These are phyloP conservation scores for Rhynchotus rufescens DNA, from an alignment of 2,797 vertebrate species.

Conservation along the genomic window DNA sequence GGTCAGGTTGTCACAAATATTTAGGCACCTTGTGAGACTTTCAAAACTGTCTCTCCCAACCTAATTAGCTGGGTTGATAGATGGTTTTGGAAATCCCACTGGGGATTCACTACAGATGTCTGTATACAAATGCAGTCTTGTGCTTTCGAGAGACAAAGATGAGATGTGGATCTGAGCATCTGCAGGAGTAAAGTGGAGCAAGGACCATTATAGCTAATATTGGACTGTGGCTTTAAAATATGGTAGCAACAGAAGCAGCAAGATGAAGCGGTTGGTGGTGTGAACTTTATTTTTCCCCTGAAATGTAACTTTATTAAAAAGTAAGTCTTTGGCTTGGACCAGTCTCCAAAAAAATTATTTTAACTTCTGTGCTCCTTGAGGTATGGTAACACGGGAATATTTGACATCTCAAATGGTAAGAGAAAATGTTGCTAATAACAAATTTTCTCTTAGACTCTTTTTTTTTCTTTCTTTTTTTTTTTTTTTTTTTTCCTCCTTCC, in stretches of 20 bases:
- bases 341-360: fast-evolving
- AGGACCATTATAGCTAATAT: background rate
- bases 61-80: background rate
- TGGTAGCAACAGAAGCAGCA: background rate
- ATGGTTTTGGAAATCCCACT: background rate
- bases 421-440: background rate
- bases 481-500: too few species aligned
- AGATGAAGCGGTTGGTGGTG: background rate
- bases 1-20: background rate
- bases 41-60: background rate
- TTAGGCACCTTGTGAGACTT: background rate
- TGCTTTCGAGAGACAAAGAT: background rate
- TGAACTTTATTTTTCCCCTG: background rate
- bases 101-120: background rate
- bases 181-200: background rate
- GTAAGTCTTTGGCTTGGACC: background rate
- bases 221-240: background rate
- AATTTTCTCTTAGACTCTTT: background rate
- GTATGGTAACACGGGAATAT: background rate
- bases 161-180: background rate
- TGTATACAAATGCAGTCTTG: background rate
- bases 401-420: background rate
- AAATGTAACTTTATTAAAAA: background rate
- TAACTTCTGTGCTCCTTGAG: background rate
- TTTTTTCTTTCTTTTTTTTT: background rate